These are phyloP conservation scores for Peromyscus leucopus DNA, from an alignment of 2,113 vertebrate genomes.

Conservation along the genomic window DNA sequence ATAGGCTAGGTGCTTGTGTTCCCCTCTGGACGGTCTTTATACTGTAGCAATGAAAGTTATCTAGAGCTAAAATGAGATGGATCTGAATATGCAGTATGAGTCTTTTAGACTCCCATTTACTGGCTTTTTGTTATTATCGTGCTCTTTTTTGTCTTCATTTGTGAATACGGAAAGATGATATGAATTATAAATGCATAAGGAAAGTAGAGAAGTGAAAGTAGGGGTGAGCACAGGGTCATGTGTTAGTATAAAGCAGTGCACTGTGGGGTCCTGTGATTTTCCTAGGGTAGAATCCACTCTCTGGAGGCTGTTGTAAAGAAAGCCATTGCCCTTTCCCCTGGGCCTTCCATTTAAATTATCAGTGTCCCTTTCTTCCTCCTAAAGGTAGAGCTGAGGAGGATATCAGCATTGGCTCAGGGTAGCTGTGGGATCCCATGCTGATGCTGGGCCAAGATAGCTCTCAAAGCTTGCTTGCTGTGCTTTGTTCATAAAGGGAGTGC, in stretches of 20 bases:
- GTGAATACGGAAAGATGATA: not conserved
- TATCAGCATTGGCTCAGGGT: not conserved
- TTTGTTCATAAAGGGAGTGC: not conserved
- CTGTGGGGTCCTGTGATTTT: not conserved
- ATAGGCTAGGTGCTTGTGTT: not conserved
- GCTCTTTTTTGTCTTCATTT: not conserved
- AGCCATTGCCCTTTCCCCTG: not conserved
- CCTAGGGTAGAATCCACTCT: not conserved
- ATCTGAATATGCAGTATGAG: not conserved
- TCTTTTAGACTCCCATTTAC: not conserved
- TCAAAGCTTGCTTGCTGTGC: not conserved
- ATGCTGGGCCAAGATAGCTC: not conserved
- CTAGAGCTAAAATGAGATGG: not conserved
- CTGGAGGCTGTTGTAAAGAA: not conserved
- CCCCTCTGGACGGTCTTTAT: not conserved
- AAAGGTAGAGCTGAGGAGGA: not conserved
- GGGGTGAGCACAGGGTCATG: not conserved
- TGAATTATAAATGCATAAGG: slow-evolving; percentile 4
- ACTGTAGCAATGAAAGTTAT: not conserved
- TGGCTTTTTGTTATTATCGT: not conserved
- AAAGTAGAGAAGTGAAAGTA: not conserved
- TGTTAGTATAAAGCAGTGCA: not conserved
- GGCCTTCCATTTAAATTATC: not conserved
- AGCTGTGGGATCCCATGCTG: not conserved
- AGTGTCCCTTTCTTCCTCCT: not conserved